Percentiles rank a stretch among this genome's conserved stretches.
Evolutionary conservation across 2,888 invertebrate genomes (phyloP).

Genomic region (Loripinus fragilis): DNA sequence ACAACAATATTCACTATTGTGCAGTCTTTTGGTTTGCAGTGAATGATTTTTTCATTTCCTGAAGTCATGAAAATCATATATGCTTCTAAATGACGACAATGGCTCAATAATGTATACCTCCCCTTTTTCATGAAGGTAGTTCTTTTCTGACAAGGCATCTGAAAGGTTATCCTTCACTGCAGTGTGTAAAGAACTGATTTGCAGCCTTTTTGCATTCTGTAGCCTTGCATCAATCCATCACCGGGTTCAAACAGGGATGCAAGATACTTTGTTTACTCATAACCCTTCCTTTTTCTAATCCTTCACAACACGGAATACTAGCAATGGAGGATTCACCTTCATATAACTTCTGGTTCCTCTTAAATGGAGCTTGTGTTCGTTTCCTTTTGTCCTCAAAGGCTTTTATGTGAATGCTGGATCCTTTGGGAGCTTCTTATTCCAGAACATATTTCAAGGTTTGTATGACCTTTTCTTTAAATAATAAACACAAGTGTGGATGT

Average conservation of each 20-base stretch:
- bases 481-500: not conserved
- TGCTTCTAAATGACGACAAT: not conserved
- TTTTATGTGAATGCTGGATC: not conserved
- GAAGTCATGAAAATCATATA: no score
- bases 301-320: not conserved
- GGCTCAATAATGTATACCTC: not conserved
- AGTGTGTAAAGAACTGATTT: not conserved
- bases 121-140: not conserved
- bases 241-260: not conserved
- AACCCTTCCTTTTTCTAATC: not conserved
- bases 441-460: not conserved
- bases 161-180: not conserved
- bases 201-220: no score
- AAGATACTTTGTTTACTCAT: not conserved
- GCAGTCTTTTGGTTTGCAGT: not conserved
- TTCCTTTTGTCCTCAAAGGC: slow-evolving; percentile 5
- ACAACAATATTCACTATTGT: not conserved
- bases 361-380: not conserved
- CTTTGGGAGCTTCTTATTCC: not conserved
- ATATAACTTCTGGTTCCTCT: not conserved
- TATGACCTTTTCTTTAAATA: not conserved
- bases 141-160: not conserved
- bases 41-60: not conserved
- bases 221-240: not conserved
- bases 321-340: not conserved